phyloP scores from a whole-genome alignment of 2,888 invertebrate species.

The Dicranocentrus wangi region DNA sequence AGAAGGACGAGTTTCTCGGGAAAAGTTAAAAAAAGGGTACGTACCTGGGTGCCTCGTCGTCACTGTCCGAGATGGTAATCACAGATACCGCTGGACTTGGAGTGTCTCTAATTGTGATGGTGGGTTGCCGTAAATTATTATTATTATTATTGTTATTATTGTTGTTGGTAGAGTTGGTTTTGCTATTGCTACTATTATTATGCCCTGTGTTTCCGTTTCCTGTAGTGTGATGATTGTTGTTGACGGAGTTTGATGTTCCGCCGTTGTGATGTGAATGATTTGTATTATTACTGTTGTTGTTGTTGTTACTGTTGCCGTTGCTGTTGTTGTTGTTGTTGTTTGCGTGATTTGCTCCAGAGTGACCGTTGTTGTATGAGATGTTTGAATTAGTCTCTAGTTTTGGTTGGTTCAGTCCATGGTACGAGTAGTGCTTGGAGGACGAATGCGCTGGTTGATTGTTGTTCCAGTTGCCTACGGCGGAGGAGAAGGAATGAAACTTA shows the following conservation, averaged over 20 bases:
- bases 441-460: constrained; percentile 70
- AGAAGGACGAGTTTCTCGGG: too few species aligned
- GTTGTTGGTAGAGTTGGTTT: constrained; percentile 70
- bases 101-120: constrained; percentile 95
- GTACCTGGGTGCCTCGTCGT: constrained; percentile 83
- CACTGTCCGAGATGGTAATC: constrained; percentile 96
- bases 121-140: constrained; percentile 80
- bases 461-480: constrained; percentile 69
- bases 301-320: too few species aligned
- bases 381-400: constrained; percentile 64
- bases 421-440: constrained; percentile 63
- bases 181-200: constrained; percentile 71
- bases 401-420: constrained; percentile 64
- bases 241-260: constrained; percentile 24
- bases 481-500: too few species aligned
- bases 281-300: constrained; percentile 1
- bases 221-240: constrained; percentile 24
- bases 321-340: background rate
- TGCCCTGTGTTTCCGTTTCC: constrained; percentile 23
- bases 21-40: background rate
- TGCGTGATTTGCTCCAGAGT: constrained; percentile 32
- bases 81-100: constrained; percentile 96
- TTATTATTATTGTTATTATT: constrained; percentile 71
- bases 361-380: constrained; percentile 46
- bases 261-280: constrained; percentile 50